Evolutionary conservation across 2,113 vertebrate species (phyloP), one percentile per base, ranked within the genome.

Genomic region (Eidolon helvum): DNA sequence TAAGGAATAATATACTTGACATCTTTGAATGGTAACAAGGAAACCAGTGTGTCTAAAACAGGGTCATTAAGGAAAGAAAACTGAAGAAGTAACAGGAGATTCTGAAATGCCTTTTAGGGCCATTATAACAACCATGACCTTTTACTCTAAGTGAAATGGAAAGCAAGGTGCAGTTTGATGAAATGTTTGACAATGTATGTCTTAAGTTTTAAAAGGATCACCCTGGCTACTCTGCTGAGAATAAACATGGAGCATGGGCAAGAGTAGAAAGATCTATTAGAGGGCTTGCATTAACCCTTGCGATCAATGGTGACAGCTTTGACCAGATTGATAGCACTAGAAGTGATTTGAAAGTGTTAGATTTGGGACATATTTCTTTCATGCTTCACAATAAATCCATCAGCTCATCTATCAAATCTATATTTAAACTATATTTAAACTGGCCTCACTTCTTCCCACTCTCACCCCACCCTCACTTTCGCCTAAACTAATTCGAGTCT

Each of bases 391-490:
- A 50, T 11, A 68, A 84, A 50, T 59, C 22, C 10, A 24, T 68
- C 15, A 78, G 4, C 8, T n/a, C 35, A 11, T 35, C 30, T 53
- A 4, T 72, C 45, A 93, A 26, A 26, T 61, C 4, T 63, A 11
- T 71, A 45, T 84, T 50, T 87, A 91, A 77, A 28, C 15, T 63
- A 33, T 24, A 18, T 12, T 15, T 72, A 24, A 80, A 68, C 5
- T 45, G 14, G 10, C 26, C 68, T 71, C 38, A 43, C 3, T 28
- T 59, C 33, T 26, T 84, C 2, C 18, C n/a, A 19, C 5, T 22
- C n/a, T 12, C 33, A 61, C 1, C 10, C 1, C 2, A 48, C 2
- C 1, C 7, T 53, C 19, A 68, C n/a, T n/a, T n/a, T n/a, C n/a
- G 22, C 16, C 19, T 72, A 24, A 80, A 68, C 14, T 10, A 61